Conservation (phyloP, 1,140 invertebrate genomes). For the Bombus affinis region DNA sequence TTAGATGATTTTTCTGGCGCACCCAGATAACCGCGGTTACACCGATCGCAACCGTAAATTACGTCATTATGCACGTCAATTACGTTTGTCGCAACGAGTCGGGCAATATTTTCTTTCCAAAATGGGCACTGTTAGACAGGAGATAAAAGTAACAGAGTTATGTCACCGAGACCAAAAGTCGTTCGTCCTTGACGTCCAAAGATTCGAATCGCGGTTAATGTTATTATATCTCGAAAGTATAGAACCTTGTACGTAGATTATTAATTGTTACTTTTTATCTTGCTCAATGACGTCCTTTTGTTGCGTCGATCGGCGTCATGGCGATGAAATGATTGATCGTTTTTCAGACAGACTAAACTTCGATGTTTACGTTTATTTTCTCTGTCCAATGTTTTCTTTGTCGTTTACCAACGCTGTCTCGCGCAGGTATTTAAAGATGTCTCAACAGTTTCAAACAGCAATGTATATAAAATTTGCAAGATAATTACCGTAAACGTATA, state of each 20-base stretch:
- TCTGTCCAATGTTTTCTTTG: neutral
- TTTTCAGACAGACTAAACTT: neutral
- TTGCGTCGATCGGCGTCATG: neutral
- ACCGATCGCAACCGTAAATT: slow-evolving; percentile 44
- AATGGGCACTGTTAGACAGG: neutral
- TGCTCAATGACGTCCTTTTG: neutral
- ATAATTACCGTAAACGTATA: too few relatives aligned
- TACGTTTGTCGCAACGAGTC: slow-evolving; percentile 7
- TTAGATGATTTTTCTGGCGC: neutral
- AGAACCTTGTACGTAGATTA: slow-evolving; percentile 43
- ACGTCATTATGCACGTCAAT: slow-evolving; percentile 38
- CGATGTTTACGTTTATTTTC: neutral
- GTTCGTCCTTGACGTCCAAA: slow-evolving; percentile 46
- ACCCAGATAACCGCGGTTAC: neutral
- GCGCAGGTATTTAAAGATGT: too few relatives aligned
- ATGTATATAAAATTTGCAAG: too few relatives aligned
- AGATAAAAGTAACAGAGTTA: too few relatives aligned
- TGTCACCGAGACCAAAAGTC: slow-evolving; percentile 27
- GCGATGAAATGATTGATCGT: neutral
- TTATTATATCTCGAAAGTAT: slow-evolving; percentile 27
- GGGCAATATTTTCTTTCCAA: slow-evolving; percentile 24
- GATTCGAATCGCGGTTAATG: slow-evolving; percentile 54
- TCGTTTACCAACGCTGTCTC: neutral
- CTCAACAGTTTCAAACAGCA: too few relatives aligned
- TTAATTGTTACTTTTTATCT: slow-evolving; percentile 63